These are phyloP conservation scores for Penaeus vannamei DNA, from an alignment of 1,140 invertebrate genomes.

Conservation along the genomic window DNA sequence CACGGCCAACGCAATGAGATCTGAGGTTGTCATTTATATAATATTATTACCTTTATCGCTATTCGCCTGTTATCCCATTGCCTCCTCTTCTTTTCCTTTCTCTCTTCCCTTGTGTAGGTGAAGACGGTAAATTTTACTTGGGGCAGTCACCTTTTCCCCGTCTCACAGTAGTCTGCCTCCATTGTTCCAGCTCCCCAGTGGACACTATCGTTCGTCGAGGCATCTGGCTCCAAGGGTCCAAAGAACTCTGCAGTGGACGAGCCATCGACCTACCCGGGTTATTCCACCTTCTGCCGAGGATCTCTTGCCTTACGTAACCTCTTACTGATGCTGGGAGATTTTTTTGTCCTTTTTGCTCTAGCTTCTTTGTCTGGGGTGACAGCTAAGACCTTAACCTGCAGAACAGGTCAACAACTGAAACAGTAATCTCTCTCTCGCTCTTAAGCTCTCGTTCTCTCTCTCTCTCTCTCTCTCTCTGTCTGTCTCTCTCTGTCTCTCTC, in stretches of 20 bases:
- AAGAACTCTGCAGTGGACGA: too few relatives aligned
- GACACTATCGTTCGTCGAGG: too few relatives aligned
- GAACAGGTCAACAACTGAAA: neutral
- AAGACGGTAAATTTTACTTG: neutral
- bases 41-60: too few relatives aligned
- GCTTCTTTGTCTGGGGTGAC: neutral
- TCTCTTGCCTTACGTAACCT: too few relatives aligned
- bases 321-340: too few relatives aligned
- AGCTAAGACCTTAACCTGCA: neutral
- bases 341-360: too few relatives aligned
- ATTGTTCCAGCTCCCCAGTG: too few relatives aligned
- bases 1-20: too few relatives aligned
- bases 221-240: too few relatives aligned
- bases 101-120: neutral
- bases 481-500: neutral
- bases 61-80: neutral
- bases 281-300: too few relatives aligned
- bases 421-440: slow-evolving; percentile 20
- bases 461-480: slow-evolving; percentile 2
- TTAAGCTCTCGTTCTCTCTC: neutral
- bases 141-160: neutral
- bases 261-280: too few relatives aligned
- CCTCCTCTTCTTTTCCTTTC: neutral
- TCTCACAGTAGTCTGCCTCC: slow-evolving; percentile 1
- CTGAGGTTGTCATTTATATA: too few relatives aligned